Percentiles rank a stretch among this genome's conserved stretches.
Conservation (phyloP, 2,113 vertebrate species). For the Triplophysa rosa region DNA sequence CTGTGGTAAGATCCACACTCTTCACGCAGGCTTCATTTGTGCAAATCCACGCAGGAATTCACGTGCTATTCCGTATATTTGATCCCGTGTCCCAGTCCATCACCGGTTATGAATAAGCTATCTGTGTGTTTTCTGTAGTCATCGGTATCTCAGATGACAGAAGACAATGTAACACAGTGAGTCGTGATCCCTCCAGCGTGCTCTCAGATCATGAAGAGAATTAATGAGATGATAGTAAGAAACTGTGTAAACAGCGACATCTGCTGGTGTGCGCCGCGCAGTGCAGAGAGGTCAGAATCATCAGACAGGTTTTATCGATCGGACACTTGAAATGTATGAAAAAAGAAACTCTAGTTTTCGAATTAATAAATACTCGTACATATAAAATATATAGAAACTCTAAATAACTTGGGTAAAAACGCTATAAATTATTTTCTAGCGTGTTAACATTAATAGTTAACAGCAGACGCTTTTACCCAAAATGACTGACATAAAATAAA, state of each 20-base stretch:
- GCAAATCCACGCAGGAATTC: not conserved
- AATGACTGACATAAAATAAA: too few species aligned
- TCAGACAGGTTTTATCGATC: too few species aligned
- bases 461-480: too few species aligned
- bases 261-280: slow-evolving; percentile 7
- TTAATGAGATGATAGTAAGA: not conserved
- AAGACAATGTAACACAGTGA: not conserved
- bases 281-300: not conserved
- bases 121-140: not conserved
- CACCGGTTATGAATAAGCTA: not conserved
- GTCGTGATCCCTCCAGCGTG: not conserved
- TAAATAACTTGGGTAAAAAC: too few species aligned
- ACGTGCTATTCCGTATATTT: not conserved
- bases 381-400: too few species aligned
- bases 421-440: too few species aligned
- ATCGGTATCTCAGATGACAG: not conserved
- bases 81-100: not conserved
- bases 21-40: not conserved
- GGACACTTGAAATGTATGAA: too few species aligned
- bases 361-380: too few species aligned
- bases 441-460: too few species aligned
- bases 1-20: not conserved
- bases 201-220: not conserved
- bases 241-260: slow-evolving; percentile 7
- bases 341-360: too few species aligned